Conservation (phyloP, 2,888 invertebrate genomes). For the Limenitis camilla region DNA sequence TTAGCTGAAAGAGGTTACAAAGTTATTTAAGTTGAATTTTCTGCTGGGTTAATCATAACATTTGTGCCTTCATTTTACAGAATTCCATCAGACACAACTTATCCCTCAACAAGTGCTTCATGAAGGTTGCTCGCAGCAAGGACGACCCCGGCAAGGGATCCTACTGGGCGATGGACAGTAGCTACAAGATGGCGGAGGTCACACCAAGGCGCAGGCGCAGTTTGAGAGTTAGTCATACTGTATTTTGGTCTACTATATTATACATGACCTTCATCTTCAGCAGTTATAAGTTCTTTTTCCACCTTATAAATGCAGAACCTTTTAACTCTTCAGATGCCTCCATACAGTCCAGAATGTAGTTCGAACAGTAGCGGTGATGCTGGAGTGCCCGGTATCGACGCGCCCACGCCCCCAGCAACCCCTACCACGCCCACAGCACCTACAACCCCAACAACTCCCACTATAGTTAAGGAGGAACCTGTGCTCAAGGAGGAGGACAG, state of each 20-base stretch:
- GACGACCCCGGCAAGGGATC: constrained; percentile 83
- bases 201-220: constrained; percentile 68
- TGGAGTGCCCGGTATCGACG: constrained; percentile 29
- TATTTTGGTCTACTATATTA: too few relatives aligned
- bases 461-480: constrained; percentile 41
- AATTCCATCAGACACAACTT: constrained; percentile 83
- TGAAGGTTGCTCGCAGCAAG: constrained; percentile 81
- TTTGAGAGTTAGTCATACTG: constrained; percentile 64
- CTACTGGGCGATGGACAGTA: constrained; percentile 77
- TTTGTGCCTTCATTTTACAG: constrained; percentile 44
- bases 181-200: constrained; percentile 71
- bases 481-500: constrained; percentile 39
- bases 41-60: too few relatives aligned
- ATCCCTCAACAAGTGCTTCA: constrained; percentile 82
- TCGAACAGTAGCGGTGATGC: constrained; percentile 71
- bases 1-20: too few relatives aligned
- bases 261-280: constrained; percentile 1
- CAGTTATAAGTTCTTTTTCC: background rate
- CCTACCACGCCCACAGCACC: constrained; percentile 59
- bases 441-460: constrained; percentile 32
- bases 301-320: background rate
- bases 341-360: constrained; percentile 75
- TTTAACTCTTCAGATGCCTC: constrained; percentile 56
- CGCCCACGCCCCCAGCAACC: constrained; percentile 40
- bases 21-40: too few relatives aligned